Conservation (phyloP, 2,113 vertebrate species). For the Pteruthius melanotis region DNA sequence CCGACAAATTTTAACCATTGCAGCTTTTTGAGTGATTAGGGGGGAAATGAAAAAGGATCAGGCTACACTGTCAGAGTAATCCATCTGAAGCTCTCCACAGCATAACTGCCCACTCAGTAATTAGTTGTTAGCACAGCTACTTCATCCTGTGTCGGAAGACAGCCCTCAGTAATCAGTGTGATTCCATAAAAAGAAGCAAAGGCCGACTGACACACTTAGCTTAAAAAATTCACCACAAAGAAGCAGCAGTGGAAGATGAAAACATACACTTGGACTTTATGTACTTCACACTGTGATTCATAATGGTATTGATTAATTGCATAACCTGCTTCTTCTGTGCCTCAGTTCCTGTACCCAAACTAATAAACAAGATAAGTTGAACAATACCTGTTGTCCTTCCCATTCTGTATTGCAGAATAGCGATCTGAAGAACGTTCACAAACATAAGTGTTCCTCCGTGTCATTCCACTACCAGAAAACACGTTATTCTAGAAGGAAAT, state of each 20-base stretch:
- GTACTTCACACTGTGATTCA: not conserved
- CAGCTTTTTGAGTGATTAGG: not conserved
- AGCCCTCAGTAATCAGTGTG: not conserved
- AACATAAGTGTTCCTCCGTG: slow-evolving; percentile 94
- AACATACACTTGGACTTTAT: not conserved
- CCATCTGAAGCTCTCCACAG: not conserved
- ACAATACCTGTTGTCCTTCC: slow-evolving; percentile 94
- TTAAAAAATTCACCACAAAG: not conserved
- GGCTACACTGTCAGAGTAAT: not conserved
- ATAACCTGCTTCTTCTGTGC: not conserved
- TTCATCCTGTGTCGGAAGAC: not conserved
- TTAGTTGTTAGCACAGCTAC: not conserved
- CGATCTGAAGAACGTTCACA: slow-evolving; percentile 92
- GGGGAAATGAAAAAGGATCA: not conserved
- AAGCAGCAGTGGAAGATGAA: not conserved
- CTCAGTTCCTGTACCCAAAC: not conserved
- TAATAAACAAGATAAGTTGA: not conserved
- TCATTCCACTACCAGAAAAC: slow-evolving; percentile 87
- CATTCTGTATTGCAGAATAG: slow-evolving; percentile 89
- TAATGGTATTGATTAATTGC: not conserved
- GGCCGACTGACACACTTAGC: not conserved
- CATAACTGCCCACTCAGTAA: not conserved
- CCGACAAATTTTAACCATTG: fast-evolving
- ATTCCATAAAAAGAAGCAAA: not conserved
- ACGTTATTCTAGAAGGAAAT: slow-evolving; percentile 77